phyloP scores from a whole-genome alignment of 64 coral and sea anemone genomes.

The Stylophora pistillata region DNA sequence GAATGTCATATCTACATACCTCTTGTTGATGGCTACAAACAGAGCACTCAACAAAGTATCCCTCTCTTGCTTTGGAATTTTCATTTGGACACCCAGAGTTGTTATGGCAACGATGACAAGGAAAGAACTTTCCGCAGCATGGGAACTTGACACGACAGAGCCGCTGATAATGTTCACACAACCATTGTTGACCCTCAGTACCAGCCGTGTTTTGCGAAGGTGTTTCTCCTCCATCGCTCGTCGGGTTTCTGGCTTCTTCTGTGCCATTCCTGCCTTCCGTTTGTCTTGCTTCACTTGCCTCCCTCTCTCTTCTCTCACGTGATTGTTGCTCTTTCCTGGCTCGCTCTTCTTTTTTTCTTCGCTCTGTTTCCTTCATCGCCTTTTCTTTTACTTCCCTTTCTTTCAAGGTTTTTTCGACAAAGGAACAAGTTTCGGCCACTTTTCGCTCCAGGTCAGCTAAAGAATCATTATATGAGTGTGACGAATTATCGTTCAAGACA shows the following conservation, averaged over 20 bases:
- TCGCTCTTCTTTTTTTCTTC: conserved; percentile 16
- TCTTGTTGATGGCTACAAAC: conserved; percentile 42
- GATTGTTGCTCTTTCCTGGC: not conserved
- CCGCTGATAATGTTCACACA: conserved; percentile 65
- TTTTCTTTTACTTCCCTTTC: conserved; percentile 22
- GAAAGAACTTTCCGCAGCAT: conserved; percentile 61
- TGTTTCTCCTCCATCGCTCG: not conserved
- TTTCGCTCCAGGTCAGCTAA: not conserved
- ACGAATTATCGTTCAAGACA: not conserved
- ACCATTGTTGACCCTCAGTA: not conserved
- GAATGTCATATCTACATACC: not conserved
- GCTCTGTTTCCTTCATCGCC: not conserved
- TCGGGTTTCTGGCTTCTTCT: not conserved
- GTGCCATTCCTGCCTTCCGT: not conserved
- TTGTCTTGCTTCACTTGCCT: not conserved
- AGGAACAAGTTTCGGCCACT: not conserved
- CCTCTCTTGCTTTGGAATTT: conserved; percentile 17
- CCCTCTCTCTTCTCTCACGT: not conserved
- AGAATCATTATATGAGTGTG: not conserved
- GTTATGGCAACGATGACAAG: conserved; percentile 82
- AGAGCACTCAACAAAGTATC: conserved; percentile 18
- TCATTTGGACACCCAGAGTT: conserved; percentile 15
- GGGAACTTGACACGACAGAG: conserved; percentile 50
- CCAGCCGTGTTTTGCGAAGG: not conserved
- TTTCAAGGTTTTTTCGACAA: not conserved